These are phyloP conservation scores for Hecatera dysodea DNA, from an alignment of 2,888 invertebrate genomes.

Conservation along the genomic window DNA sequence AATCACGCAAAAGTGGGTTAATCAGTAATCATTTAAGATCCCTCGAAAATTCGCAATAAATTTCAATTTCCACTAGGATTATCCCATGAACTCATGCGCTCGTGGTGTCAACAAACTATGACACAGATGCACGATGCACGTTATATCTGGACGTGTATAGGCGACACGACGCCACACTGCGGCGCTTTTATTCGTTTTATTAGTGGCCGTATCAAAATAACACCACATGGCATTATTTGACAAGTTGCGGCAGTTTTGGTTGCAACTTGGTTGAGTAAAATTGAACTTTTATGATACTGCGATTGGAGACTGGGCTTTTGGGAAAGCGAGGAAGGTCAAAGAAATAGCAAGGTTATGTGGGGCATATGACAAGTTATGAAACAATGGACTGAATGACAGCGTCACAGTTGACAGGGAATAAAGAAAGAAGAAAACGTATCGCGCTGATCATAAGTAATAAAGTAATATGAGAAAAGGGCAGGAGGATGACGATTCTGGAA, in stretches of 20 bases:
- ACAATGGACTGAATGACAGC: neutral
- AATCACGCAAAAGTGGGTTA: no score
- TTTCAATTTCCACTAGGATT: neutral
- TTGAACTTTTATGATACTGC: neutral
- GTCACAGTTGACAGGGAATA: neutral
- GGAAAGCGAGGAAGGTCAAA: no score
- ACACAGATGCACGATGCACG: conserved; percentile 62
- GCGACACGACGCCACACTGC: conserved; percentile 41
- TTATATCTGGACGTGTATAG: conserved; percentile 46
- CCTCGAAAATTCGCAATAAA: no score
- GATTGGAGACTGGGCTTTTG: neutral
- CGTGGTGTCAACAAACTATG: conserved; percentile 51
- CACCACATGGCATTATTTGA: conserved; percentile 35
- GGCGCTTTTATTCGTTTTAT: conserved; percentile 52
- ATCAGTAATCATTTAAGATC: no score
- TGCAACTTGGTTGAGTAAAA: conserved; percentile 21
- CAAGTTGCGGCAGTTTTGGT: conserved; percentile 6
- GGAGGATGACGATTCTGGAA: no score
- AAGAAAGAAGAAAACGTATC: no score
- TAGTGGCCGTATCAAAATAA: conserved; percentile 53
- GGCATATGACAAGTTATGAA: neutral
- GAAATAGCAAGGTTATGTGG: no score
- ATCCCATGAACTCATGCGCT: conserved; percentile 7
- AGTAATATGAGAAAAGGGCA: no score
- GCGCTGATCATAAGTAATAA: no score